Percentiles rank a stretch among this genome's conserved stretches.
phyloP scores from a whole-genome alignment of 1,140 invertebrate genomes.

The Drosophila equinoxialis region DNA sequence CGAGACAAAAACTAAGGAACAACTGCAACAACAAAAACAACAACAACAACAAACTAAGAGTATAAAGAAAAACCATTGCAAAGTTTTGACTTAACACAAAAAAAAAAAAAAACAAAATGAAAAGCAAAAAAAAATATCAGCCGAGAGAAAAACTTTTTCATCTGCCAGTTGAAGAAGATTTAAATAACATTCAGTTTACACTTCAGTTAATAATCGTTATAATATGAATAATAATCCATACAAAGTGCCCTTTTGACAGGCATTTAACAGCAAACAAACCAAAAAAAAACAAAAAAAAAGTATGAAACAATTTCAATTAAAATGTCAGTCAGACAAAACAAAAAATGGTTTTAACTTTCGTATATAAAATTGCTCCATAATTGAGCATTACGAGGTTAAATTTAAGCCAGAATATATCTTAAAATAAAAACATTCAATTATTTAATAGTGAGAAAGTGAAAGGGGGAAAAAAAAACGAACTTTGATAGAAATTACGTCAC shows the following conservation, averaged over 20 bases:
- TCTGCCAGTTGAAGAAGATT: constrained; percentile 1
- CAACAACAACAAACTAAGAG: constrained; percentile 37
- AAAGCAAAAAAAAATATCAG: not conserved
- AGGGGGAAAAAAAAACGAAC: too few relatives aligned
- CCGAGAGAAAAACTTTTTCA: constrained; percentile 24
- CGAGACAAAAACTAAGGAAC: constrained; percentile 28
- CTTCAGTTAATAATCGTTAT: constrained; percentile 2
- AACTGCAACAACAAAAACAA: constrained; percentile 8
- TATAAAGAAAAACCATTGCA: constrained; percentile 43
- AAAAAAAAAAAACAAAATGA: not conserved
- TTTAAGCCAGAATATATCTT: too few relatives aligned
- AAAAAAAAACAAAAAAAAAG: not conserved
- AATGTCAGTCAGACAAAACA: constrained; percentile 32
- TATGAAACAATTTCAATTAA: constrained; percentile 62
- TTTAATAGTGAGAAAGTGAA: too few relatives aligned
- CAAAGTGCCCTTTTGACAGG: not conserved
- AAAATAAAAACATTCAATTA: too few relatives aligned
- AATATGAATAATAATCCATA: not conserved
- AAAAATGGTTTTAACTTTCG: too few relatives aligned
- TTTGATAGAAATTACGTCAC: too few relatives aligned
- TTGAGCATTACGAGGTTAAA: too few relatives aligned
- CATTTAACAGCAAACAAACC: not conserved
- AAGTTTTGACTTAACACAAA: constrained; percentile 78
- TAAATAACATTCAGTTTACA: constrained; percentile 9
- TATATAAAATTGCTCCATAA: too few relatives aligned